phyloP scores from a whole-genome alignment of 1,140 invertebrate species.

The Sminthurinus signatus region DNA sequence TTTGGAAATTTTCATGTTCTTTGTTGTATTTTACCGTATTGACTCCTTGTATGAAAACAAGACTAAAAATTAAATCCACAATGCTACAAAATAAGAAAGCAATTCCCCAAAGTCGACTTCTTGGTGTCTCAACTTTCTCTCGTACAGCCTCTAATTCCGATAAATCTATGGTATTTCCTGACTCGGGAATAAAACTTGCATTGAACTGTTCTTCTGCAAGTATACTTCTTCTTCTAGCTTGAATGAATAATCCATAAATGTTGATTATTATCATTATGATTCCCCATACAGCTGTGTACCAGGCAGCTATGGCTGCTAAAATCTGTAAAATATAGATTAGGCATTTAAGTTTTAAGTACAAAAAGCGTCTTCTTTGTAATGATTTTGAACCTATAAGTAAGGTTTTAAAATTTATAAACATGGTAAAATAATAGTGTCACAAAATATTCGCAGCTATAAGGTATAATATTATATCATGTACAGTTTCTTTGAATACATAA shows the following conservation, averaged over 20 bases:
- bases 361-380: too few relatives aligned
- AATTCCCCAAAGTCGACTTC: not conserved
- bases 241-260: not conserved
- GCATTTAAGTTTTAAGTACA: too few relatives aligned
- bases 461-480: too few relatives aligned
- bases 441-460: too few relatives aligned
- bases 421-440: too few relatives aligned
- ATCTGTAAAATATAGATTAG: too few relatives aligned
- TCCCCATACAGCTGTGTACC: constrained; percentile 5
- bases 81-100: not conserved
- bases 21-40: not conserved
- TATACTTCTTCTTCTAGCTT: not conserved
- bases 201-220: not conserved
- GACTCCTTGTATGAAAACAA: constrained; percentile 4
- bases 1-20: too few relatives aligned
- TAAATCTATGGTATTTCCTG: constrained; percentile 6
- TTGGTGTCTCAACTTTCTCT: not conserved
- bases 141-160: not conserved
- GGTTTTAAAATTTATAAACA: too few relatives aligned
- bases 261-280: not conserved
- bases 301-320: too few relatives aligned
- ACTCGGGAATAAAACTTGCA: constrained; percentile 1
- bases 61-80: not conserved
- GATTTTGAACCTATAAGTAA: too few relatives aligned
- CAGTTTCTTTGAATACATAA: too few relatives aligned